Evolutionary conservation across 2,113 vertebrate species (phyloP).

Genomic region (Rhipidura dahli): DNA sequence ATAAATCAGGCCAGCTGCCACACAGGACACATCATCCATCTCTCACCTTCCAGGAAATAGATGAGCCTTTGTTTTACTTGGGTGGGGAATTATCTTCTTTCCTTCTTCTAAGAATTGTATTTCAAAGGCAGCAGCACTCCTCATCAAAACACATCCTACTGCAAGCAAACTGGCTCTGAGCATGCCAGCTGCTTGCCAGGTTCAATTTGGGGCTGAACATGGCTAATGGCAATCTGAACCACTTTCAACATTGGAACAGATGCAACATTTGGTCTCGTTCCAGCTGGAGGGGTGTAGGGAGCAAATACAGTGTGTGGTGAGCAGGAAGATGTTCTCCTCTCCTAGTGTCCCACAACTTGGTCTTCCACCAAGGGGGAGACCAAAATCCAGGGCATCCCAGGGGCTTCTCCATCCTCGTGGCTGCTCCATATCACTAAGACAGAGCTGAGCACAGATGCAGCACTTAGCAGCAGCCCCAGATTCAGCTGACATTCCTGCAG

Average conservation of each 20-base stretch:
- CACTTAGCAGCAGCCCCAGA: fast-evolving
- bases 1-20: background rate
- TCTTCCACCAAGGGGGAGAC: background rate
- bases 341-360: background rate
- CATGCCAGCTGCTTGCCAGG: constrained; percentile 38
- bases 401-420: fast-evolving
- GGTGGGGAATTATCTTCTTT: background rate
- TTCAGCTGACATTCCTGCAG: background rate
- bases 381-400: background rate
- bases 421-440: background rate
- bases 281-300: background rate
- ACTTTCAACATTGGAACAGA: background rate
- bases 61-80: background rate
- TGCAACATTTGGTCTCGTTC: background rate
- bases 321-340: background rate
- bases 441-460: background rate
- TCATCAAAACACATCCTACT: background rate
- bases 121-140: background rate
- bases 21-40: background rate
- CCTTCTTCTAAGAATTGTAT: background rate
- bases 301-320: background rate
- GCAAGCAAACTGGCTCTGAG: background rate
- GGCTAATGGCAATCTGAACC: background rate
- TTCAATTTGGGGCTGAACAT: background rate
- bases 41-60: background rate